Conservation (phyloP, 2,113 vertebrate genomes). For the Alosa alosa region DNA sequence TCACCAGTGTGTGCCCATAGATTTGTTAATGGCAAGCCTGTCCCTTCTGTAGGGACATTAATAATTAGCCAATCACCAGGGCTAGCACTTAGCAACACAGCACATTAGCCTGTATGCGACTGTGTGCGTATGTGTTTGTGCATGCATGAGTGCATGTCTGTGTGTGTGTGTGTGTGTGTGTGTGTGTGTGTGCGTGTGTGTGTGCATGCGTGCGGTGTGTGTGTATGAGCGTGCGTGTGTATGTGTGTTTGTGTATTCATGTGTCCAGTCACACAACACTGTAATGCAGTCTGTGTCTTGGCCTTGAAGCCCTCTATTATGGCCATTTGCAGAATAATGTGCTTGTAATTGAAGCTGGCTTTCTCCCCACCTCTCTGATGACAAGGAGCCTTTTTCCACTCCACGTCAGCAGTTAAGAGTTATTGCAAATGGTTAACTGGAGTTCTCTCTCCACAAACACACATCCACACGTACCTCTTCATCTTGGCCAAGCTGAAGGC, state of each 20-base stretch:
- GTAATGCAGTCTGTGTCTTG: neutral
- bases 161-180: neutral
- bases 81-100: neutral
- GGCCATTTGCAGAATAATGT: neutral
- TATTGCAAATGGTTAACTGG: constrained; percentile 3
- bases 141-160: neutral
- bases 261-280: neutral
- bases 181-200: neutral
- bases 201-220: neutral
- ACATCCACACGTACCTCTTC: neutral
- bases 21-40: neutral
- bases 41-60: neutral
- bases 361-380: neutral
- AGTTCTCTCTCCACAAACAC: neutral
- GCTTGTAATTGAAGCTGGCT: constrained; percentile 1
- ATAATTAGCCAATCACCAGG: neutral
- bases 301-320: neutral
- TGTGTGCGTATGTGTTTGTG: neutral
- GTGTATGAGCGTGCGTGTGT: neutral
- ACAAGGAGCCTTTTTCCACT: neutral
- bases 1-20: neutral
- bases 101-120: neutral
- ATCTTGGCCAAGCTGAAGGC: neutral
- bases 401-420: neutral
- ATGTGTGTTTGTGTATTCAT: neutral